Conservation (phyloP, 1,140 invertebrate species). For the Calephelis nemesis region DNA sequence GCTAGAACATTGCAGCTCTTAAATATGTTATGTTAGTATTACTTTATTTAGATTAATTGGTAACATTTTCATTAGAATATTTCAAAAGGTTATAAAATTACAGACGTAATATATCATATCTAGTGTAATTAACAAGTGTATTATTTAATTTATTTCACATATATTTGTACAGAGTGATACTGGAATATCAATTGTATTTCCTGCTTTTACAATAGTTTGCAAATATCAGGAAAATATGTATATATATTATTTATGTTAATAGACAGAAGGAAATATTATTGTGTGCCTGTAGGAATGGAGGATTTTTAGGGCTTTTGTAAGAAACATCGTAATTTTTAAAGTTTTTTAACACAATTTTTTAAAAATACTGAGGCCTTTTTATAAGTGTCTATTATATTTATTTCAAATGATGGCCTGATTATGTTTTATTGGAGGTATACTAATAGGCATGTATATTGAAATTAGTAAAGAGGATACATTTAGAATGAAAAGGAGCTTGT, state of each 20-base stretch:
- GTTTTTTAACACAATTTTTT: background rate
- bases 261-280: slow-evolving; percentile 8
- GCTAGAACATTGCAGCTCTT: slow-evolving; percentile 17
- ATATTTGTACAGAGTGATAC: slow-evolving; percentile 7
- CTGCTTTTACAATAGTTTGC: slow-evolving; percentile 7
- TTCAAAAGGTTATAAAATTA: slow-evolving; percentile 22
- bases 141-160: slow-evolving; percentile 7
- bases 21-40: slow-evolving; percentile 32
- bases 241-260: slow-evolving; percentile 15
- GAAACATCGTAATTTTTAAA: background rate
- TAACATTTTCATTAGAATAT: slow-evolving; percentile 31
- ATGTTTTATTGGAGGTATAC: slow-evolving; percentile 15
- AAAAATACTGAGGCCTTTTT: background rate
- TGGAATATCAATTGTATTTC: slow-evolving; percentile 7
- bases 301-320: slow-evolving; percentile 5
- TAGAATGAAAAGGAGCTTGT: too few species aligned
- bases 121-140: slow-evolving; percentile 20
- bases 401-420: slow-evolving; percentile 8
- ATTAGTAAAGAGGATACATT: too few species aligned
- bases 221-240: slow-evolving; percentile 6
- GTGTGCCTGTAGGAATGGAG: slow-evolving; percentile 4
- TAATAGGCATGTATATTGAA: too few species aligned
- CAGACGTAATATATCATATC: slow-evolving; percentile 22
- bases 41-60: slow-evolving; percentile 41
- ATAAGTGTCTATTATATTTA: slow-evolving; percentile 16